Percentiles rank a stretch among this genome's conserved stretches.
Evolutionary conservation across 2,888 invertebrate genomes (phyloP).

Genomic region (Caenorhabditis wallacei): DNA sequence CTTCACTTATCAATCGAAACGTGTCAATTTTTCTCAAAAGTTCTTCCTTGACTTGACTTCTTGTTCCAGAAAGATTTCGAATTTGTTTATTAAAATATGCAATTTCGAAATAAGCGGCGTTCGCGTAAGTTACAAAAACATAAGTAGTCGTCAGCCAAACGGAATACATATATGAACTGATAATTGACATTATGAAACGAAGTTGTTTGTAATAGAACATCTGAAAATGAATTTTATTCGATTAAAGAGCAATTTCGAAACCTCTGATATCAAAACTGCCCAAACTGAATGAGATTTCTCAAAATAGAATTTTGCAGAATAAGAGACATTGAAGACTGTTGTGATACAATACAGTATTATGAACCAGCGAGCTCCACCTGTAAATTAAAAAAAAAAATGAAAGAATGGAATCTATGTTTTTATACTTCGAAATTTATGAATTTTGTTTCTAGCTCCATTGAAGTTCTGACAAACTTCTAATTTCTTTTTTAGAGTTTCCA

Average conservation of each 20-base stretch:
- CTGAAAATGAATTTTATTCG: conserved; percentile 19
- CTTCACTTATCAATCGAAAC: conserved; percentile 61
- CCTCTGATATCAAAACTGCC: conserved; percentile 43
- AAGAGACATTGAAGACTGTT: conserved; percentile 44
- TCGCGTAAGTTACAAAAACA: conserved; percentile 62
- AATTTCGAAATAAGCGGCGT: conserved; percentile 63
- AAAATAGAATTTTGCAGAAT: conserved; percentile 59
- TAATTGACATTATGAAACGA: conserved; percentile 43
- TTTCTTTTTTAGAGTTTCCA: conserved; percentile 38
- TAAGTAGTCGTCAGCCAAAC: conserved; percentile 65
- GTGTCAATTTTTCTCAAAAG: conserved; percentile 54
- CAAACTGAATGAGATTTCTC: conserved; percentile 60
- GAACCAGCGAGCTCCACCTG: conserved; percentile 50
- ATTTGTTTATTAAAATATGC: conserved; percentile 57
- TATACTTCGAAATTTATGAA: conserved; percentile 34
- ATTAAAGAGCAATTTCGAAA: neutral
- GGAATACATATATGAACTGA: conserved; percentile 60
- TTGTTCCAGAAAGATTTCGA: conserved; percentile 47
- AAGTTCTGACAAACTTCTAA: conserved; percentile 44
- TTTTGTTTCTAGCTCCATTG: conserved; percentile 22
- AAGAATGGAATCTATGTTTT: neutral
- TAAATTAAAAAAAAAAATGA: neutral
- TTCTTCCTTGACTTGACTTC: conserved; percentile 36
- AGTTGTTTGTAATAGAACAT: conserved; percentile 66
- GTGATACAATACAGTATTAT: conserved; percentile 38